Evolutionary conservation across 92 coral and sea anemone genomes (phyloP).

Genomic region (Paragorgia papillata): DNA sequence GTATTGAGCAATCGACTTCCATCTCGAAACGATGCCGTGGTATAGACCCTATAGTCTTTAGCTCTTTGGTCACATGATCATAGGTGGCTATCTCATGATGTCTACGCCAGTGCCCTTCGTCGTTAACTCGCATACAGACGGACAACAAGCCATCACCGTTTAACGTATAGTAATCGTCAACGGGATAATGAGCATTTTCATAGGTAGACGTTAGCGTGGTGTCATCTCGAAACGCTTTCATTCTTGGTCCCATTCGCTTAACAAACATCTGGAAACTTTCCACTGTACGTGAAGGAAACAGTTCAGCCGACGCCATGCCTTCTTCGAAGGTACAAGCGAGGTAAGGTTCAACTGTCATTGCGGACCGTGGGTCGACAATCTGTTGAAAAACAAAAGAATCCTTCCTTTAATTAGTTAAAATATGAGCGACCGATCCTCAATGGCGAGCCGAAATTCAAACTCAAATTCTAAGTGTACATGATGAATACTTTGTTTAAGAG

Average conservation of each 20-base stretch:
- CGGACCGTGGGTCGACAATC: not conserved
- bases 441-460: too few species aligned
- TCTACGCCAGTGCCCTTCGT: not conserved
- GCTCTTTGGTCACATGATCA: conserved; percentile 31
- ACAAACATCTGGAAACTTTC: conserved; percentile 8
- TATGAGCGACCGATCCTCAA: too few species aligned
- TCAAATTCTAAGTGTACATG: too few species aligned
- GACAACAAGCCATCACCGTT: conserved; percentile 41
- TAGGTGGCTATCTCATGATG: conserved; percentile 23
- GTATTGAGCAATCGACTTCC: not conserved
- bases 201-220: not conserved
- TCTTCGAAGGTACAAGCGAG: conserved; percentile 25
- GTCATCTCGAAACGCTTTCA: not conserved
- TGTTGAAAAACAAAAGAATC: not conserved
- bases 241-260: conserved; percentile 4
- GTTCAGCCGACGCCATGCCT: not conserved
- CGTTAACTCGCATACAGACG: conserved; percentile 31
- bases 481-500: too few species aligned
- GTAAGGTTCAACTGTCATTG: conserved; percentile 19
- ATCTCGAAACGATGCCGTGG: conserved; percentile 32
- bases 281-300: conserved; percentile 12
- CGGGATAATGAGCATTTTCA: not conserved
- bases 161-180: not conserved
- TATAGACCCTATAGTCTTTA: conserved; percentile 12
- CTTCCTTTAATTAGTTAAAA: too few species aligned